phyloP scores from a whole-genome alignment of 2,113 vertebrate species.

The Platanista minor region DNA sequence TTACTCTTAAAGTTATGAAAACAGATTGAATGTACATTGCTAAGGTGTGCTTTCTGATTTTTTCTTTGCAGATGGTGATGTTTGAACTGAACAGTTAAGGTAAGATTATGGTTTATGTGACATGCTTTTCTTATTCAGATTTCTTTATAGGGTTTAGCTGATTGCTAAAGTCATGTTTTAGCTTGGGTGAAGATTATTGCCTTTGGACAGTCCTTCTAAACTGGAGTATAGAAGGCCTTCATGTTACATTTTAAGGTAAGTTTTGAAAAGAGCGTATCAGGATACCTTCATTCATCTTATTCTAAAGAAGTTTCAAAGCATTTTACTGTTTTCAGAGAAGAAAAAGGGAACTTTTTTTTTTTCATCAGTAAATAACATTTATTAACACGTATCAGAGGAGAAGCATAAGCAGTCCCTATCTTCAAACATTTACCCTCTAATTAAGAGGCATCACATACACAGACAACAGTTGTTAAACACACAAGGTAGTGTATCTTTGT shows the following conservation, averaged over 20 bases:
- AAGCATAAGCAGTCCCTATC: no score
- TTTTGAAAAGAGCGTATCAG: neutral
- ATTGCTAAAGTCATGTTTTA: slow-evolving; percentile 3
- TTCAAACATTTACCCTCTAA: neutral
- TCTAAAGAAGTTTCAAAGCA: neutral
- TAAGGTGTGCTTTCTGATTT: slow-evolving; percentile 31
- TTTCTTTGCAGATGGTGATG: slow-evolving; percentile 44
- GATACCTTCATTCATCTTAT: neutral
- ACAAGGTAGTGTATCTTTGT: neutral
- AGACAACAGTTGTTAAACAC: neutral
- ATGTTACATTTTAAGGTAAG: slow-evolving; percentile 43
- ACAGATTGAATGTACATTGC: neutral
- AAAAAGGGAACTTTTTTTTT: no score
- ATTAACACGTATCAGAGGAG: neutral
- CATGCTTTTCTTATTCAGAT: neutral
- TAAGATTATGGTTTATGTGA: neutral
- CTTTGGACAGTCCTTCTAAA: neutral
- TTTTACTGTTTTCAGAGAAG: slow-evolving; percentile 18
- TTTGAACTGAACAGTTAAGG: slow-evolving; percentile 53
- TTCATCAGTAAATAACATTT: neutral
- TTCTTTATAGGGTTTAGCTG: slow-evolving; percentile 9
- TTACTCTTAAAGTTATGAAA: slow-evolving; percentile 27
- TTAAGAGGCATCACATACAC: neutral
- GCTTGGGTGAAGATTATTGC: slow-evolving; percentile 26
- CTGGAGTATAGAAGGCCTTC: neutral